These are phyloP conservation scores for Operophtera brumata DNA, from an alignment of 2,888 invertebrate genomes.

Conservation along the genomic window DNA sequence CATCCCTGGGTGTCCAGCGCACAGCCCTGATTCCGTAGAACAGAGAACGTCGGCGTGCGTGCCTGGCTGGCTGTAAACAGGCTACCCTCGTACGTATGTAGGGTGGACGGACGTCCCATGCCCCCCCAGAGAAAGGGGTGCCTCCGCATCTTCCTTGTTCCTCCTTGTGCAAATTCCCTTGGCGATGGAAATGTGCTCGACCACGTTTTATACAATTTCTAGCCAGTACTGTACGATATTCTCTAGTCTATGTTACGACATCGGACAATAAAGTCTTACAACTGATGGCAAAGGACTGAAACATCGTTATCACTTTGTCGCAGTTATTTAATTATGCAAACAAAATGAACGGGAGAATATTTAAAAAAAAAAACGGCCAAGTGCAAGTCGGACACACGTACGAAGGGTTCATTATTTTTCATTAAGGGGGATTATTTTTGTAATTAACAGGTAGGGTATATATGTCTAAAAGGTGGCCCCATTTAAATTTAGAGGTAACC, in stretches of 20 bases:
- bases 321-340: too few species aligned
- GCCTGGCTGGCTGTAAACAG: conserved; percentile 77
- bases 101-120: conserved; percentile 69
- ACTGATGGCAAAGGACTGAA: background rate
- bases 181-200: conserved; percentile 80
- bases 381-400: too few species aligned
- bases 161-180: conserved; percentile 81
- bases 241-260: conserved; percentile 11
- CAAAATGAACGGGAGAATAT: too few species aligned
- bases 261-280: background rate
- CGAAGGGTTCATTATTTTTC: too few species aligned
- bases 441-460: too few species aligned
- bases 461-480: too few species aligned
- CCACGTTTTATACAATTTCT: conserved; percentile 81
- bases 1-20: conserved; percentile 76
- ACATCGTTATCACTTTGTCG: background rate
- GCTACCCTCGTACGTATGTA: conserved; percentile 71
- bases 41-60: conserved; percentile 75
- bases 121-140: conserved; percentile 75
- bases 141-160: conserved; percentile 77
- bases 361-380: too few species aligned
- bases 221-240: conserved; percentile 50
- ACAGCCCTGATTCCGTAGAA: conserved; percentile 78
- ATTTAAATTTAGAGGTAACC: too few species aligned
- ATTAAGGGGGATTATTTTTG: too few species aligned